Conservation (phyloP, 1,140 invertebrate genomes). For the Centruroides sculpturatus region DNA sequence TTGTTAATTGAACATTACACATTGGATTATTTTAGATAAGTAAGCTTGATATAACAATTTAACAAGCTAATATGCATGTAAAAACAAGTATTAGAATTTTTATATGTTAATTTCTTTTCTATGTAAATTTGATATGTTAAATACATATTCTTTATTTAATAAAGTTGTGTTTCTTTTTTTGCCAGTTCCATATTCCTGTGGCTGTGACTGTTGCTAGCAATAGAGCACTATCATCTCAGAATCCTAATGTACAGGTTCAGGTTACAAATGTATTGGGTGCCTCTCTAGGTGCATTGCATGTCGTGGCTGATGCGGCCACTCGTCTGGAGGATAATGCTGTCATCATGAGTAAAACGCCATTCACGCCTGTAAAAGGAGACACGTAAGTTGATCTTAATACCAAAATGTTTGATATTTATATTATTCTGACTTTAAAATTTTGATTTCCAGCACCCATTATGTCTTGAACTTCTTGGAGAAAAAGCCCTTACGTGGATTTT, state of each 20-base stretch:
- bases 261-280: conserved; percentile 75
- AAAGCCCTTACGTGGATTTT: conserved; percentile 66
- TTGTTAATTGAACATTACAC: too few relatives aligned
- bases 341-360: conserved; percentile 49
- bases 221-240: conserved; percentile 49
- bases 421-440: conserved; percentile 9
- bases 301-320: conserved; percentile 57
- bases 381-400: conserved; percentile 33
- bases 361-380: conserved; percentile 36
- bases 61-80: too few relatives aligned
- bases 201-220: conserved; percentile 60
- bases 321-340: conserved; percentile 56
- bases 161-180: conserved; percentile 10
- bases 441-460: conserved; percentile 47
- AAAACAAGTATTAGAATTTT: too few relatives aligned
- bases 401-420: not conserved
- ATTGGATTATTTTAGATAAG: too few relatives aligned
- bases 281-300: conserved; percentile 46
- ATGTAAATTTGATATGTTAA: too few relatives aligned
- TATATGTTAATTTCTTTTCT: too few relatives aligned
- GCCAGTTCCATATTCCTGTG: conserved; percentile 47
- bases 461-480: conserved; percentile 61
- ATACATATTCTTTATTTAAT: too few relatives aligned
- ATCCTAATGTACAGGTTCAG: conserved; percentile 51
- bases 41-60: too few relatives aligned